Percentiles rank a stretch among this genome's conserved stretches.
These are phyloP conservation scores for Solen grandis DNA, from an alignment of 1,140 invertebrate genomes.

Conservation along the genomic window DNA sequence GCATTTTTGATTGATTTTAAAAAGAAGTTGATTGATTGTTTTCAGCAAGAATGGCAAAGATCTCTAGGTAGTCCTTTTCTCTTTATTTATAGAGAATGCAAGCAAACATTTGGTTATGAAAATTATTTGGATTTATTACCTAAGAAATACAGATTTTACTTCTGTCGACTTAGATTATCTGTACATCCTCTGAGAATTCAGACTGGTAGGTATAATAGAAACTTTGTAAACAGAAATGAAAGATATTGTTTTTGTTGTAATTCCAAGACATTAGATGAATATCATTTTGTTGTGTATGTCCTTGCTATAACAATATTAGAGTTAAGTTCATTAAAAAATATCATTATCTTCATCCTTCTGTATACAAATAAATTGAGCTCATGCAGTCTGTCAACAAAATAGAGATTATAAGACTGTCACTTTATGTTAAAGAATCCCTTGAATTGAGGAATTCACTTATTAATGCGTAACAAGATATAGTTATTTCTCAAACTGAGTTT, in stretches of 20 bases:
- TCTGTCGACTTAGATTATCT: conserved; percentile 5
- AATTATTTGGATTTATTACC: conserved; percentile 5
- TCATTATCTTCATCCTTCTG: conserved; percentile 5
- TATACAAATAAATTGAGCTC: conserved; percentile 6
- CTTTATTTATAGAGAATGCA: conserved; percentile 9
- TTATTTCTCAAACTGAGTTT: no score
- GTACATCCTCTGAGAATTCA: conserved; percentile 15
- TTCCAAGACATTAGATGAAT: conserved; percentile 4
- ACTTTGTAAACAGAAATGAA: conserved; percentile 2
- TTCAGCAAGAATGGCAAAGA: conserved; percentile 11
- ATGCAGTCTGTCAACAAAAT: neutral
- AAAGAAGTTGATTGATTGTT: conserved; percentile 19
- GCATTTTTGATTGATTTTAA: neutral
- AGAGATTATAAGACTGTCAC: conserved; percentile 10
- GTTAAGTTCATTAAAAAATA: neutral
- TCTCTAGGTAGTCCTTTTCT: conserved; percentile 11
- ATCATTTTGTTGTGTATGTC: conserved; percentile 11
- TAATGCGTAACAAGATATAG: no score
- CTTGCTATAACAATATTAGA: neutral
- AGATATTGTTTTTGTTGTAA: conserved; percentile 24
- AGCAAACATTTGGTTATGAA: conserved; percentile 23
- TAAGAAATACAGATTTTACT: conserved; percentile 5
- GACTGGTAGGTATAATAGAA: conserved; percentile 11
- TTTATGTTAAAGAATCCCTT: neutral
- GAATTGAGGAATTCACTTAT: neutral